A percentile compares a stretch with the other conserved stretches of the same genome.
Evolutionary conservation across 2,797 vertebrate genomes (phyloP).

Genomic region (Peromyscus melanophrys): DNA sequence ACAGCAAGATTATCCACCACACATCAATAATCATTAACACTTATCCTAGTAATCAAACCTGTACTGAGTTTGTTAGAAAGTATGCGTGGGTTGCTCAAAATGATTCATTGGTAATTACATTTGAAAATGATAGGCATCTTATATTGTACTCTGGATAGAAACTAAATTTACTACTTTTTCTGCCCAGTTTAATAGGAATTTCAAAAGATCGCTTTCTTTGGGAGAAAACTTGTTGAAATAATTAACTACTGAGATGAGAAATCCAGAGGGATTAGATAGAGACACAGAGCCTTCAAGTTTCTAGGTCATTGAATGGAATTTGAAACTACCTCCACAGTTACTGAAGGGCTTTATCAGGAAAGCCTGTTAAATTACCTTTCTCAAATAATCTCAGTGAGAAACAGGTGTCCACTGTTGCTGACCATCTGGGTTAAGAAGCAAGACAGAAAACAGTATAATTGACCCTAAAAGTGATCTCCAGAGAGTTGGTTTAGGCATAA

Average conservation of each 20-base stretch:
- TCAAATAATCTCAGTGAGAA: slow-evolving; percentile 63
- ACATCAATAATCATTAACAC: slow-evolving; percentile 17
- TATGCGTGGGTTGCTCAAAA: slow-evolving; percentile 15
- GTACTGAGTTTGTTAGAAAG: slow-evolving; percentile 28
- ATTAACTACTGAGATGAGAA: slow-evolving; percentile 60
- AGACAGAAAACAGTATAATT: slow-evolving; percentile 64
- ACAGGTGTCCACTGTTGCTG: slow-evolving; percentile 70
- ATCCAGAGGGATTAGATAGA: slow-evolving; percentile 67
- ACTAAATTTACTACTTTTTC: slow-evolving; percentile 62
- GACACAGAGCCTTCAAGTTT: slow-evolving; percentile 72
- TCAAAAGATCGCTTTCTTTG: slow-evolving; percentile 68
- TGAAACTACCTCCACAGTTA: slow-evolving; percentile 58
- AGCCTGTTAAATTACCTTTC: slow-evolving; percentile 71
- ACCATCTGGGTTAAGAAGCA: slow-evolving; percentile 76
- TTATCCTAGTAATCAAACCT: slow-evolving; percentile 46
- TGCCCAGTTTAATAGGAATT: slow-evolving; percentile 58
- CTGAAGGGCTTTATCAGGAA: slow-evolving; percentile 54
- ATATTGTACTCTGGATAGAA: slow-evolving; percentile 38
- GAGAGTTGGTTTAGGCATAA: slow-evolving; percentile 52
- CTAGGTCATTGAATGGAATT: slow-evolving; percentile 74
- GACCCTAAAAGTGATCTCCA: slow-evolving; percentile 55
- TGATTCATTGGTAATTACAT: neutral
- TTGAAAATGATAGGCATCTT: slow-evolving; percentile 48
- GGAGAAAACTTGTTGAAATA: slow-evolving; percentile 81
- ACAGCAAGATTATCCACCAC: slow-evolving; percentile 27